These are phyloP conservation scores for Tuberolachnus salignus DNA, from an alignment of 2,888 invertebrate genomes.

Conservation along the genomic window DNA sequence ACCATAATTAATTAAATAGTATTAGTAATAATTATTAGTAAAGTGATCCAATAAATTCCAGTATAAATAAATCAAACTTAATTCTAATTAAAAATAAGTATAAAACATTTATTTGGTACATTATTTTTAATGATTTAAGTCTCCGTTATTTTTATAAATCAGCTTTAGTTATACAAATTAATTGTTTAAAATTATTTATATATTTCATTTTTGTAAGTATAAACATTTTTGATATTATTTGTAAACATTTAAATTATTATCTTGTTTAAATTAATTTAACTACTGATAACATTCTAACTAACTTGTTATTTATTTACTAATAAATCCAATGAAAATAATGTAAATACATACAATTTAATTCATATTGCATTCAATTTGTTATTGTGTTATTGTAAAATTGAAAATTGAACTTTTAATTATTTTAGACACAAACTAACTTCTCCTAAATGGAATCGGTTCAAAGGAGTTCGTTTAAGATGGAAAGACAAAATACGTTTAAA, in stretches of 20 bases:
- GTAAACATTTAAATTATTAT: constrained; percentile 4
- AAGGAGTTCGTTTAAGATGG: constrained; percentile 94
- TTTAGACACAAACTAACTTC: constrained; percentile 97
- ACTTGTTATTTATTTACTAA: constrained; percentile 19
- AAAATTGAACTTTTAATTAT: constrained; percentile 60
- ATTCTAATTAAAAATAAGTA: constrained; percentile 24
- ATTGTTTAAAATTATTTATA: not conserved
- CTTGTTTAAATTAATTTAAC: not conserved
- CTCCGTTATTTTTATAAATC: not conserved
- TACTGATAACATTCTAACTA: not conserved
- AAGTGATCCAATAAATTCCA: not conserved
- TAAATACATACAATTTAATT: constrained; percentile 9
- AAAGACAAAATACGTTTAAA: constrained; percentile 99
- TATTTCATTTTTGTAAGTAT: not conserved
- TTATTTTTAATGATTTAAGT: constrained; percentile 34
- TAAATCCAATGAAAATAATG: not conserved
- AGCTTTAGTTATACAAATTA: not conserved
- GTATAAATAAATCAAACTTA: not conserved
- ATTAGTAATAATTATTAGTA: too few relatives aligned
- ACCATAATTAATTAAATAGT: too few relatives aligned
- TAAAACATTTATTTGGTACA: constrained; percentile 7
- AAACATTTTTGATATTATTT: not conserved
- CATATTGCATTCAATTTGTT: constrained; percentile 20
- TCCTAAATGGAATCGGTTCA: constrained; percentile 99
- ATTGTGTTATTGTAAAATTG: not conserved